phyloP scores from a whole-genome alignment of 2,888 invertebrate genomes.

The Aphrophora alni region DNA sequence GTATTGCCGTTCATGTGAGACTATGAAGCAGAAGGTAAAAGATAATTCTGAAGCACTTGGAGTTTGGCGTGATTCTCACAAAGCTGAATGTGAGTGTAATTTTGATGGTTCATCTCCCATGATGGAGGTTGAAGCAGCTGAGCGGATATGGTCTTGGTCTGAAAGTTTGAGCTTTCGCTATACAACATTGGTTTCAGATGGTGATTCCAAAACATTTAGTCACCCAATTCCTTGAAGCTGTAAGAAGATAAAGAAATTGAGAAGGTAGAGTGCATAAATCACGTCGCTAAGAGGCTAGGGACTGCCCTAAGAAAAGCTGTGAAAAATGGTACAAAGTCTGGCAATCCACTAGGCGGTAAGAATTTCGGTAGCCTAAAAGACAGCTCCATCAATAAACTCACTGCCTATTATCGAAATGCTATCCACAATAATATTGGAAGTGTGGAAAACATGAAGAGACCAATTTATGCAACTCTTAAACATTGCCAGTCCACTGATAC shows the following conservation, averaged over 20 bases:
- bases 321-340: background rate
- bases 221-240: background rate
- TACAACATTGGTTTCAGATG: background rate
- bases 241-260: background rate
- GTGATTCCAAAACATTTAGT: background rate
- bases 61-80: background rate
- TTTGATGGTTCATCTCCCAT: background rate
- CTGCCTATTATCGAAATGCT: background rate
- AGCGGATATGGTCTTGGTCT: background rate
- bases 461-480: background rate
- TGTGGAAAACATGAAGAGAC: background rate
- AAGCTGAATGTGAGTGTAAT: background rate
- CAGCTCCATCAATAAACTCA: background rate
- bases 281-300: background rate
- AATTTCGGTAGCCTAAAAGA: background rate
- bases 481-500: background rate
- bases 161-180: background rate
- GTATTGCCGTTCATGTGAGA: background rate
- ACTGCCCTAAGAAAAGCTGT: background rate
- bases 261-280: background rate
- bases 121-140: background rate
- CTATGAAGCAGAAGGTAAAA: background rate
- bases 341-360: background rate
- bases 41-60: background rate
- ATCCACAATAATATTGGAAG: background rate